Percentiles rank a stretch among this genome's conserved stretches.
Evolutionary conservation across 1,140 invertebrate species (phyloP).

Genomic region (Philotrypesis tridentata): DNA sequence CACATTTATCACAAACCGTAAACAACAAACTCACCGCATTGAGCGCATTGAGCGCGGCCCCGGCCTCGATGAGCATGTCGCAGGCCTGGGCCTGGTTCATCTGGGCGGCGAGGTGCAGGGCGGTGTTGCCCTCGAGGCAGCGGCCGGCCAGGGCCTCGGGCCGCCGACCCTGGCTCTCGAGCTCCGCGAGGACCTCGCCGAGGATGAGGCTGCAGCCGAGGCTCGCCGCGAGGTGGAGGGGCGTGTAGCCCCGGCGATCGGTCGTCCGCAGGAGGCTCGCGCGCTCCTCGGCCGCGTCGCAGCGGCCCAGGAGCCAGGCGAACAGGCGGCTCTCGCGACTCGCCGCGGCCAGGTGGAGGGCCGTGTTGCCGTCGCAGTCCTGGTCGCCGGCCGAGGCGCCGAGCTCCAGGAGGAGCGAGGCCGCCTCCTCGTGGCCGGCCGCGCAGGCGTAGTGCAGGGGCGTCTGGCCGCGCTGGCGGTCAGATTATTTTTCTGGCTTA

Average conservation of each 20-base stretch:
- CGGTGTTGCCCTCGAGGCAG: constrained; percentile 78
- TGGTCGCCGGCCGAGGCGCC: constrained; percentile 76
- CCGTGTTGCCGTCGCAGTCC: constrained; percentile 86
- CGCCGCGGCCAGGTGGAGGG: constrained; percentile 76
- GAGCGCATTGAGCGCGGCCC: constrained; percentile 81
- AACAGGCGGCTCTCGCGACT: constrained; percentile 5
- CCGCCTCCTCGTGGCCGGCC: constrained; percentile 81
- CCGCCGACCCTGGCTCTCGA: neutral
- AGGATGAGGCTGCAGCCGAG: constrained; percentile 84
- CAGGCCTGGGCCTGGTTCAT: constrained; percentile 82
- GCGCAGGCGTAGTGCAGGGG: constrained; percentile 85
- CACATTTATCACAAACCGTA: too few species aligned
- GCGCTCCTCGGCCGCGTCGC: neutral
- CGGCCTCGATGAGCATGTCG: constrained; percentile 81
- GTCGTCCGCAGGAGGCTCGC: neutral
- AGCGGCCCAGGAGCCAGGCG: neutral
- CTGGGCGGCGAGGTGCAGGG: constrained; percentile 84
- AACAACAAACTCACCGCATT: constrained; percentile 78
- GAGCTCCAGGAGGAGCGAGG: constrained; percentile 78
- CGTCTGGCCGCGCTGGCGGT: constrained; percentile 78
- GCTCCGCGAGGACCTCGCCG: constrained; percentile 60
- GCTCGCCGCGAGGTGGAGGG: constrained; percentile 83
- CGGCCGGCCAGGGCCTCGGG: neutral
- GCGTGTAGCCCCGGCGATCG: constrained; percentile 41
- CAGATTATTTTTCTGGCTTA: too few species aligned